These are phyloP conservation scores for Drosophila punjabiensis DNA, from an alignment of 1,140 invertebrate species.

Conservation along the genomic window DNA sequence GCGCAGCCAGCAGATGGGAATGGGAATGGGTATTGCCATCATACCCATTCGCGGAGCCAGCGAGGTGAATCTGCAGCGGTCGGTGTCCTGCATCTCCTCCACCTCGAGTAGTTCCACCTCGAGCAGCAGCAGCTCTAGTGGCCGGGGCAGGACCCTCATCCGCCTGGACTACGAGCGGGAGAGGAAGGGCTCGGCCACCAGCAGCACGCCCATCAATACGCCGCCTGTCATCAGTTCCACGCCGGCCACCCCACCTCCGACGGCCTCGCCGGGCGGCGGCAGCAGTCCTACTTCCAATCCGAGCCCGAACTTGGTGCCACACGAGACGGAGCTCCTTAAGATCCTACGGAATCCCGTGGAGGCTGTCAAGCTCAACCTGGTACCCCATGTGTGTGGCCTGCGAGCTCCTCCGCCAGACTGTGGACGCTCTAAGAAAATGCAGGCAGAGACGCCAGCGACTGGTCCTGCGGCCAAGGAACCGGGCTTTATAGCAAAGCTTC, in stretches of 20 bases:
- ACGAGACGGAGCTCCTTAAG: conserved; percentile 86
- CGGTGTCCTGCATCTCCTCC: conserved; percentile 78
- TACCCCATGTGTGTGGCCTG: conserved; percentile 89
- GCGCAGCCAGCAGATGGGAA: conserved; percentile 58
- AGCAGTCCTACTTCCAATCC: background rate
- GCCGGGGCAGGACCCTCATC: conserved; percentile 75
- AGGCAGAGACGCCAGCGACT: background rate
- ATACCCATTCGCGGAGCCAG: conserved; percentile 71
- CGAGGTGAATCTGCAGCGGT: conserved; percentile 76
- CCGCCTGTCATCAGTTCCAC: conserved; percentile 52
- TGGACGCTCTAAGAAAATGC: conserved; percentile 49
- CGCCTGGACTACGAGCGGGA: conserved; percentile 76
- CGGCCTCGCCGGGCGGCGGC: background rate
- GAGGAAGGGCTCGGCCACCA: conserved; percentile 45
- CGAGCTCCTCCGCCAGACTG: conserved; percentile 22
- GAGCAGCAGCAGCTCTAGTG: conserved; percentile 61
- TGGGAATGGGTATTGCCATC: conserved; percentile 64
- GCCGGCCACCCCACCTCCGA: conserved; percentile 44
- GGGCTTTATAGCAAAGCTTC: conserved; percentile 86
- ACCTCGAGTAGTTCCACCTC: conserved; percentile 79
- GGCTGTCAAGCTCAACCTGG: conserved; percentile 89
- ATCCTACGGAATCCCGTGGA: conserved; percentile 89
- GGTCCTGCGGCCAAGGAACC: conserved; percentile 19
- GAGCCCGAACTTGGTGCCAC: conserved; percentile 55
- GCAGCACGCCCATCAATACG: conserved; percentile 65